Evolutionary conservation across 2,888 invertebrate species (phyloP).

Genomic region (Cephus spinipes): DNA sequence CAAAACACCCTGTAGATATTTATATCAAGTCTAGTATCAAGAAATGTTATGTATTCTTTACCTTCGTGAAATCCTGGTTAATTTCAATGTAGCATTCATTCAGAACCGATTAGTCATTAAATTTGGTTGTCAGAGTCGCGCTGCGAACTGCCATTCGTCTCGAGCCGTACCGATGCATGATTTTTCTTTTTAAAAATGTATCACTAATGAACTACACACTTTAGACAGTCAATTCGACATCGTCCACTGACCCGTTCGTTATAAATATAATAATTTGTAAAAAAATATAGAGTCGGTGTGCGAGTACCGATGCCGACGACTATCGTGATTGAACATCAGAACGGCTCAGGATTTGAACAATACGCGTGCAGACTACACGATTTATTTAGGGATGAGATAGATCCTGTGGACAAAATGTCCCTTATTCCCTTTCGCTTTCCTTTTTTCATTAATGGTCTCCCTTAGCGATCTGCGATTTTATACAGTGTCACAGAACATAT

Average conservation of each 20-base stretch:
- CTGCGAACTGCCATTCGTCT: conserved; percentile 3
- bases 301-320: neutral
- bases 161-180: neutral
- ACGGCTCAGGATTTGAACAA: conserved; percentile 9
- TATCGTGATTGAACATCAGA: neutral
- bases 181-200: neutral
- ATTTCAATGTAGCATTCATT: conserved; percentile 66
- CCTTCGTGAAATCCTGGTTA: conserved; percentile 67
- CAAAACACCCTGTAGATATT: neutral
- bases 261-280: neutral
- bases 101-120: conserved; percentile 65
- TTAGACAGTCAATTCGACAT: neutral
- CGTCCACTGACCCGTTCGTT: neutral
- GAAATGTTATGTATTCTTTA: conserved; percentile 63
- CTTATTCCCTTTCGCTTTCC: conserved; percentile 4
- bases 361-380: conserved; percentile 14
- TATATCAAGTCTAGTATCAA: conserved; percentile 43
- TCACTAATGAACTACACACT: neutral
- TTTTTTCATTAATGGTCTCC: neutral
- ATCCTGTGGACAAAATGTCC: neutral
- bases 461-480: conserved; percentile 24
- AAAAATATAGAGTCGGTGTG: neutral
- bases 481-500: conserved; percentile 27
- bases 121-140: conserved; percentile 46
- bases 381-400: neutral